Evolutionary conservation across 1,140 invertebrate genomes (phyloP).

Genomic region (Cotesia vestalis): DNA sequence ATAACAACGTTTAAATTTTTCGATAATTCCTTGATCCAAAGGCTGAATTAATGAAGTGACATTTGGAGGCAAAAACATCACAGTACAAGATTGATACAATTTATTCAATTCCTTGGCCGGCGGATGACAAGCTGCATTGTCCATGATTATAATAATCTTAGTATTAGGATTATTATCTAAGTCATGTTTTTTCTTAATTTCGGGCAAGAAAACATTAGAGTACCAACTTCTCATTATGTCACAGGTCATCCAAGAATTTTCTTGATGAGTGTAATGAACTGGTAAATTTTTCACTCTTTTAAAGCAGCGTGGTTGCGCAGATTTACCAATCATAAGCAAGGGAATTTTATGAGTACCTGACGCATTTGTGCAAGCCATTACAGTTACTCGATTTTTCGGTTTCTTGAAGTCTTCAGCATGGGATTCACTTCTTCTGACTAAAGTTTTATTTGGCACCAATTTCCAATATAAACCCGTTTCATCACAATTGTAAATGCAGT

Average conservation of each 20-base stretch:
- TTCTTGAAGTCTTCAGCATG: neutral
- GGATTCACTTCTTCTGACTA: neutral
- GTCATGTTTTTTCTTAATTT: slow-evolving; percentile 6
- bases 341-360: slow-evolving; percentile 16
- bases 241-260: slow-evolving; percentile 5
- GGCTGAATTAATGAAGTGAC: slow-evolving; percentile 2
- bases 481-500: slow-evolving; percentile 24
- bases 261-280: neutral
- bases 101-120: neutral
- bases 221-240: neutral
- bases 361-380: slow-evolving; percentile 19
- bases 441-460: slow-evolving; percentile 4
- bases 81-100: neutral
- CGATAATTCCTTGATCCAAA: neutral
- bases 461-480: slow-evolving; percentile 17
- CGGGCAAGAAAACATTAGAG: neutral
- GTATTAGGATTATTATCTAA: slow-evolving; percentile 4
- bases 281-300: slow-evolving; percentile 3
- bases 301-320: slow-evolving; percentile 7
- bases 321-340: slow-evolving; percentile 10
- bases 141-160: slow-evolving; percentile 12
- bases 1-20: slow-evolving; percentile 1
- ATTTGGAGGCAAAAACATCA: slow-evolving; percentile 1
- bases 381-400: slow-evolving; percentile 21
- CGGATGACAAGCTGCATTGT: slow-evolving; percentile 3